Evolutionary conservation across 1,140 invertebrate species (phyloP), one percentile per base, ranked within the genome.

Genomic region (Dendroctonus ponderosae): DNA sequence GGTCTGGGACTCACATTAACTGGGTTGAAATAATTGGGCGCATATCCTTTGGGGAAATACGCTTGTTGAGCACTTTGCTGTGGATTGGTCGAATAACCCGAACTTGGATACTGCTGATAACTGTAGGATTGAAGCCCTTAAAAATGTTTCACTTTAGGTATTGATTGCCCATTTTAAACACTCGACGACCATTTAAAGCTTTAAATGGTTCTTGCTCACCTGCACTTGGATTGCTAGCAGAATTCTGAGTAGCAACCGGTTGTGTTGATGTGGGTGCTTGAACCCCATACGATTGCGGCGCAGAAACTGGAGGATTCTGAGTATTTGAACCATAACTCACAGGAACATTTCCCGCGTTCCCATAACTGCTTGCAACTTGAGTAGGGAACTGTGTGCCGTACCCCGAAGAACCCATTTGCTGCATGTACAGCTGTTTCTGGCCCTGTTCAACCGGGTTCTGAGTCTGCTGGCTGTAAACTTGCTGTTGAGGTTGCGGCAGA

Each of bases 11-110:
- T 62, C 59, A 68, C 66, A 63, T 68, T 53, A 51, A 62, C 8
- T 12, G 60, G 43, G 37, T 37, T 43, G 46, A 26, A 61, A 63
- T 65, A 62, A 50, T 57, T 63, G 3, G 71, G 71, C 26, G 62
- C 52, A 46, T 72, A 72, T n/a, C 71, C 71, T 14, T 58, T 51
- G 3, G 71, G 71, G 48, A 59, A 72, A 40, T 72, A 72, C 0
- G 15, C 49, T 6, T 58, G 63, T 6, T 11, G 12, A 50, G 7
- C 38, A 7, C 42, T 15, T 14, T 60, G 58, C 40, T 66, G 64
- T 11, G 48, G 42, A 6, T 53, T n/a, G n/a, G 37, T 41, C 15
- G 57, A 48, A 49, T 59, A 59, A 11, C 12, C 57, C 8, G 56
- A 0, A 58, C 40, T 11, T 43, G 56, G 15, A n/a, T 44, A 12